A percentile compares a stretch with the other conserved stretches of the same genome.
phyloP scores from a whole-genome alignment of 2,888 invertebrate species.

The Platypus cylindrus region DNA sequence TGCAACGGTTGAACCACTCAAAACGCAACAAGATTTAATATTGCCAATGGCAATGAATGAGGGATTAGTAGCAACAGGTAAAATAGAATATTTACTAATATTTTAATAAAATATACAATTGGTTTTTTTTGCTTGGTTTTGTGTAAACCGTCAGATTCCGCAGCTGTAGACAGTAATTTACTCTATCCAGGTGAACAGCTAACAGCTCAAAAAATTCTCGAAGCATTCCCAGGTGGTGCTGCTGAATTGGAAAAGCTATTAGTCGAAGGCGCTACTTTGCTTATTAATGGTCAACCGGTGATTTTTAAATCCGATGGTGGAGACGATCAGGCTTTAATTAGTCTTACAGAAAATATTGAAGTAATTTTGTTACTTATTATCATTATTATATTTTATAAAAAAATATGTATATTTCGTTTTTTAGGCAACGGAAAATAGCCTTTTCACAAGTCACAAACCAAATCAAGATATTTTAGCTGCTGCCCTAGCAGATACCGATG shows the following conservation, averaged over 20 bases:
- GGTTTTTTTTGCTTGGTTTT: too few relatives aligned
- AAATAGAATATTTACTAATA: not conserved
- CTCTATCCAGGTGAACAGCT: constrained; percentile 35
- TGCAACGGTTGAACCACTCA: too few relatives aligned
- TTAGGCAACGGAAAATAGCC: constrained; percentile 28
- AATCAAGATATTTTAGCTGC: constrained; percentile 64
- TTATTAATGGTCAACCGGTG: too few relatives aligned
- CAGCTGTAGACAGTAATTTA: too few relatives aligned
- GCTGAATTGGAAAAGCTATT: constrained; percentile 33
- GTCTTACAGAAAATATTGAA: constrained; percentile 7
- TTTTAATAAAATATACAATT: too few relatives aligned
- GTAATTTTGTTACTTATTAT: constrained; percentile 2
- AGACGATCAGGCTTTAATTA: constrained; percentile 6
- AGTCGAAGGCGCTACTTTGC: constrained; percentile 32
- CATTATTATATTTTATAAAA: not conserved
- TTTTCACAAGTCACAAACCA: constrained; percentile 28
- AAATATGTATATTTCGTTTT: constrained; percentile 3
- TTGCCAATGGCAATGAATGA: too few relatives aligned
- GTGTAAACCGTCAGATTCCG: too few relatives aligned
- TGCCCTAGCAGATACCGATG: constrained; percentile 63
- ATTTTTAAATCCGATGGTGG: too few relatives aligned
- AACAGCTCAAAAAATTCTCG: constrained; percentile 34
- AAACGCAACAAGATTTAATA: too few relatives aligned
- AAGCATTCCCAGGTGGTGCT: constrained; percentile 33
- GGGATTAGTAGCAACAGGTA: constrained; percentile 12